Evolutionary conservation across 2,888 invertebrate genomes (phyloP).

Genomic region (Stenodema calcarata): DNA sequence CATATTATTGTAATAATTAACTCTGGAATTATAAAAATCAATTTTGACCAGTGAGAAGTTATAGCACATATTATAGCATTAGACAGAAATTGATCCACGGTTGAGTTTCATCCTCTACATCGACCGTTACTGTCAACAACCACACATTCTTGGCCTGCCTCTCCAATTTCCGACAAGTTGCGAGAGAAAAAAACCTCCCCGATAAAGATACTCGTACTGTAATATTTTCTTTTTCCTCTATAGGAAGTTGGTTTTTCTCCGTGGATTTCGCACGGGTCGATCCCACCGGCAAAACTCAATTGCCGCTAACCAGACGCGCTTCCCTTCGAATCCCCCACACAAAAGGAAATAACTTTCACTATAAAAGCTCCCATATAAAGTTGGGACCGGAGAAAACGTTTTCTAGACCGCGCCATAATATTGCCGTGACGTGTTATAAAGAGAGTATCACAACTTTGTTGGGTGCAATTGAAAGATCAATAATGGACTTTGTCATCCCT

Average conservation of each 20-base stretch:
- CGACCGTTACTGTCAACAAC: too few species aligned
- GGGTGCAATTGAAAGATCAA: background rate
- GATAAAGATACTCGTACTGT: background rate
- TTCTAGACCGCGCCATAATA: background rate
- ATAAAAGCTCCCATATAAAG: background rate
- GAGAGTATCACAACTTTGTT: background rate
- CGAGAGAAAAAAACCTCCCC: background rate
- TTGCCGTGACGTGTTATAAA: background rate
- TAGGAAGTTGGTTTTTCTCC: background rate
- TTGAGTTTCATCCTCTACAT: background rate
- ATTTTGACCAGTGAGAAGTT: too few species aligned
- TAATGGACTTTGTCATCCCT: background rate
- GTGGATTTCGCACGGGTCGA: background rate
- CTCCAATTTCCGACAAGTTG: too few species aligned
- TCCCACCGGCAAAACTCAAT: background rate
- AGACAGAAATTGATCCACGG: background rate
- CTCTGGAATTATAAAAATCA: too few species aligned
- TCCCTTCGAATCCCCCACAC: background rate
- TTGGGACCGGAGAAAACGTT: background rate
- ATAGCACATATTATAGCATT: too few species aligned
- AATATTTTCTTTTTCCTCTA: background rate
- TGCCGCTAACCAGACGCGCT: background rate
- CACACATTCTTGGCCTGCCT: too few species aligned
- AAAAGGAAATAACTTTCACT: background rate
- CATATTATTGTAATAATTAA: too few species aligned